Conservation (phyloP, 2,113 vertebrate species). For the Talpa occidentalis region DNA sequence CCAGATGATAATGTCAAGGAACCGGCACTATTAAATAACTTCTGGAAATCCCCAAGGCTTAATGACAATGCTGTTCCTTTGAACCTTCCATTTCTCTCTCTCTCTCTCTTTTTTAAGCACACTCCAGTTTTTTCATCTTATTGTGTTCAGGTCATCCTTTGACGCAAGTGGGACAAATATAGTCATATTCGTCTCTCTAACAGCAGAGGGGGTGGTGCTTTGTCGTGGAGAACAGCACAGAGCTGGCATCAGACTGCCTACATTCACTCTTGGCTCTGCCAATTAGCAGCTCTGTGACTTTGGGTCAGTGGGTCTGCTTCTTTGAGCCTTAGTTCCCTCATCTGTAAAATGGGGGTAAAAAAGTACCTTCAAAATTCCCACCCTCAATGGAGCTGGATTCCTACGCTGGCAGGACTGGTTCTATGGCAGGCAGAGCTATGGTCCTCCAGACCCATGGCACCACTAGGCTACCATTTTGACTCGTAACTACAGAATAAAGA, state of each 20-base stretch:
- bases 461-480: too few relatives aligned
- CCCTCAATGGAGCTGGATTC: too few relatives aligned
- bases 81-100: conserved; percentile 36
- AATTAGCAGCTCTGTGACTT: conserved; percentile 18
- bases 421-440: too few relatives aligned
- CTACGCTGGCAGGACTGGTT: too few relatives aligned
- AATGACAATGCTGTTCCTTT: conserved; percentile 62
- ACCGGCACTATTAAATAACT: conserved; percentile 56
- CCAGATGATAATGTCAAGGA: conserved; percentile 58
- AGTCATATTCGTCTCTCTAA: conserved; percentile 56
- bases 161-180: conserved; percentile 73
- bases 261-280: neutral
- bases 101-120: neutral
- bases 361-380: neutral
- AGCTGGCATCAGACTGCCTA: conserved; percentile 38
- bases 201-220: neutral
- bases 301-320: neutral
- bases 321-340: neutral
- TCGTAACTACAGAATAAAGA: too few relatives aligned
- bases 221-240: neutral
- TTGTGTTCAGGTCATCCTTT: conserved; percentile 67
- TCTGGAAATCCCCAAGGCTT: conserved; percentile 63
- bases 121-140: conserved; percentile 65
- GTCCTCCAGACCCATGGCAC: too few relatives aligned
- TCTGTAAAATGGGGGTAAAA: neutral